Evolutionary conservation across 2,888 invertebrate genomes (phyloP), one percentile per base, ranked within the genome.

Genomic region (Scotopteryx bipunctaria): DNA sequence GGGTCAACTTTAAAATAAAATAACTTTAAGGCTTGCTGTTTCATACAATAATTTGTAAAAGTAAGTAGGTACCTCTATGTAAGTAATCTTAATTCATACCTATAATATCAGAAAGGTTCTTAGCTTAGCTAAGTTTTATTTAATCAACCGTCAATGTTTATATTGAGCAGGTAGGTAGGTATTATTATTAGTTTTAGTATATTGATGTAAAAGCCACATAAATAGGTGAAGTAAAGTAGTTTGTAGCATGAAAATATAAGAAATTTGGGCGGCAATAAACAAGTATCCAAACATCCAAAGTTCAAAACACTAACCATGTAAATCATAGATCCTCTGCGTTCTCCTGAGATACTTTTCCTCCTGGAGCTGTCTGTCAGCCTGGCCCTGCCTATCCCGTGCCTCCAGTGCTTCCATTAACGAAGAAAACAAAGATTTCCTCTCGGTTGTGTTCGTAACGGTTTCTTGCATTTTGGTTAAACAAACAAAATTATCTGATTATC

Each of bases 391-490:
- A 50, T 88, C 84, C 52, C 78, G 73, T 19, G 81, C 79, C 55
- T 91, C 90, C 57, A 89, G 62, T 44, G 85, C 79, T 49, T 89
- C 87, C 66, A 91, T 68, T 55, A 86, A 81, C 13, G 88, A 83
- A 27, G 87, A 84, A 76, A 89, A 83, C 57, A 90, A 64, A 41
- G 89, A 85, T 83, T 86, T 87, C 66, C 76, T 76, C 70, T 88
- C 86, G 67, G 71, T 82, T 61, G 80, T 69, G 68, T 79, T 88
- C 65, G 80, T 86, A 88, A 89, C 88, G 87, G 89, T 87, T 85
- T 88, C 89, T 82, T 88, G 85, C 89, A 89, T 89, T 76, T 71
- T 82, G 56, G 62, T 57, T 62, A 64, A 67, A 69, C 67, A 64
- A 53, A 36, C 17, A 16, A 33, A 44, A 35, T 55, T 17, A 21